Conservation (phyloP, 2,113 vertebrate species). For the Lipotes vexillifer region DNA sequence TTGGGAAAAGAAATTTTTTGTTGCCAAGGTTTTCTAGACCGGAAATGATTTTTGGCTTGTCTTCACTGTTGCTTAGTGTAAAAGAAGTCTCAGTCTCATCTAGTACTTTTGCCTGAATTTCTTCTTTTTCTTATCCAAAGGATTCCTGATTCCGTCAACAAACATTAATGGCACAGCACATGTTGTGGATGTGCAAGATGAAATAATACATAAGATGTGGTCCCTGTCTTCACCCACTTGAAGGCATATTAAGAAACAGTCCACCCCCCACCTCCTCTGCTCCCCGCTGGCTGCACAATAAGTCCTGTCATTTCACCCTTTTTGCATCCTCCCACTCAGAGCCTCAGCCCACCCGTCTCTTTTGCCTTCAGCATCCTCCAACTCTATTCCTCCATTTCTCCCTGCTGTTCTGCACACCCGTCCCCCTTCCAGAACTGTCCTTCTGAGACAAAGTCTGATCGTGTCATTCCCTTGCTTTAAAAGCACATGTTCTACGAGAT, state of each 20-base stretch:
- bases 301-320: neutral
- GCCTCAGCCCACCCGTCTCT: neutral
- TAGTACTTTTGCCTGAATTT: neutral
- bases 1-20: neutral
- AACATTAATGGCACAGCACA: too few species aligned
- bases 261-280: too few species aligned
- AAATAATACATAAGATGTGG: neutral
- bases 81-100: neutral
- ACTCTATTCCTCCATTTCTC: neutral
- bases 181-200: too few species aligned
- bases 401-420: too few species aligned
- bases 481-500: accelerated
- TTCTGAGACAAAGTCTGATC: neutral
- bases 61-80: neutral
- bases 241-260: neutral
- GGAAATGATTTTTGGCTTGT: neutral
- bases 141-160: neutral
- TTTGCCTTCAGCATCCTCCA: neutral
- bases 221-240: neutral
- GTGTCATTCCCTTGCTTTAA: neutral
- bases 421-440: neutral
- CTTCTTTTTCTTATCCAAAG: neutral
- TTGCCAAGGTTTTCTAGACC: neutral
- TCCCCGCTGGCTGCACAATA: neutral
- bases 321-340: neutral